phyloP scores from a whole-genome alignment of 2,888 invertebrate genomes.

The Lordiphosa fenestrarum region DNA sequence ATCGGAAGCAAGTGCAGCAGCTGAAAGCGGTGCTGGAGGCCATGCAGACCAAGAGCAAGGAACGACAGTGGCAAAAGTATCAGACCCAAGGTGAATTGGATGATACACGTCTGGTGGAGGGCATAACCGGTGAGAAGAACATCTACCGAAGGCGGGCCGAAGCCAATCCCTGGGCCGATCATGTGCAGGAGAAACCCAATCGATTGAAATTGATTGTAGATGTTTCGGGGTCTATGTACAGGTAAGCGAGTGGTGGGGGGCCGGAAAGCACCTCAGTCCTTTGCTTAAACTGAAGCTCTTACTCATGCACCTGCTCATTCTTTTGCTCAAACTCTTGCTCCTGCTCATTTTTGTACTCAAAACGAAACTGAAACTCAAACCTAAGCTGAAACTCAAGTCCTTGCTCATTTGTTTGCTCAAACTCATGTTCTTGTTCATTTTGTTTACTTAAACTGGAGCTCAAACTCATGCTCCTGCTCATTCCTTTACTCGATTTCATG shows the following conservation, averaged over 20 bases:
- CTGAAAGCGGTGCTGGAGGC: slow-evolving; percentile 91
- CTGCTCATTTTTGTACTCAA: too few species aligned
- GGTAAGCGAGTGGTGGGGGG: slow-evolving; percentile 79
- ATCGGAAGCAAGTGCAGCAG: slow-evolving; percentile 87
- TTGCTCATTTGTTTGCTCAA: too few species aligned
- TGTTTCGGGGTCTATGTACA: slow-evolving; percentile 98
- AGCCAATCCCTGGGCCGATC: slow-evolving; percentile 92
- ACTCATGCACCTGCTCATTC: too few species aligned
- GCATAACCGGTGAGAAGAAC: slow-evolving; percentile 93
- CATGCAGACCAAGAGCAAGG: slow-evolving; percentile 95
- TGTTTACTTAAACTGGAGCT: too few species aligned
- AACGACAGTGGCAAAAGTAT: slow-evolving; percentile 95
- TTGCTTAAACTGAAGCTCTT: too few species aligned
- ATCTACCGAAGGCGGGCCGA: slow-evolving; percentile 93
- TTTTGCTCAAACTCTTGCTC: too few species aligned
- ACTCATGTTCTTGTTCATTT: too few species aligned
- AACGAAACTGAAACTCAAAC: too few species aligned
- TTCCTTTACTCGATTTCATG: too few species aligned
- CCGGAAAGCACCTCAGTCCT: too few species aligned
- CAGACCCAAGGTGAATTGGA: slow-evolving; percentile 98
- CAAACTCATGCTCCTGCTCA: too few species aligned
- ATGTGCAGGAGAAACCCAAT: slow-evolving; percentile 93
- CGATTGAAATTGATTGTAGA: slow-evolving; percentile 92
- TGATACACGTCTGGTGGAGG: slow-evolving; percentile 96
- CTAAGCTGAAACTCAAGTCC: too few species aligned